A percentile compares a stretch with the other conserved stretches of the same genome.
phyloP scores from a whole-genome alignment of 2,113 vertebrate species.

The Mustela nigripes region DNA sequence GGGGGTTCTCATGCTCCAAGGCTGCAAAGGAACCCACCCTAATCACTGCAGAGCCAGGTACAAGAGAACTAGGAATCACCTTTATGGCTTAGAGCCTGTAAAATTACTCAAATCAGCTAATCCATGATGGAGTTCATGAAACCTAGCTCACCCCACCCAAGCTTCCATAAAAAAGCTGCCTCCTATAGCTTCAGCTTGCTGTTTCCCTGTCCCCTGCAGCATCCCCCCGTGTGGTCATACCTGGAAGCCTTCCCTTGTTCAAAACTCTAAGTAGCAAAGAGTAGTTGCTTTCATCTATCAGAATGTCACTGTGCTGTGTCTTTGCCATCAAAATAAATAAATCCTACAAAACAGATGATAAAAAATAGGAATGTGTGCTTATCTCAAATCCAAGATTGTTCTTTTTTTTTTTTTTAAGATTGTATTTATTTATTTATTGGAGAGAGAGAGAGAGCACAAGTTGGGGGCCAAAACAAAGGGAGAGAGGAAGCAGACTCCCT shows the following conservation, averaged over 20 bases:
- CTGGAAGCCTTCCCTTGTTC: neutral
- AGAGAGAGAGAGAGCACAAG: too few relatives aligned
- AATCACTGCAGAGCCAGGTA: neutral
- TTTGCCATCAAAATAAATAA: neutral
- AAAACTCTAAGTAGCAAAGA: neutral
- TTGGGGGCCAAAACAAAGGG: neutral
- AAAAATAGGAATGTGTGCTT: neutral
- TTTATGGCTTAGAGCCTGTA: accelerated
- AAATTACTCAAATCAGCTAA: neutral
- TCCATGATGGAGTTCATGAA: neutral
- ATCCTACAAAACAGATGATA: neutral
- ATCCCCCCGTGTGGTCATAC: neutral
- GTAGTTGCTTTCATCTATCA: neutral
- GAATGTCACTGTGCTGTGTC: neutral
- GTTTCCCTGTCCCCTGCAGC: accelerated
- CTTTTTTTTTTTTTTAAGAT: neutral
- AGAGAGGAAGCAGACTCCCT: neutral
- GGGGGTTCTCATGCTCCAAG: neutral
- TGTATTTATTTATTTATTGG: neutral
- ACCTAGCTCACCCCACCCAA: accelerated
- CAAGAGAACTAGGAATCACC: neutral
- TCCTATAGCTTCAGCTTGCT: neutral
- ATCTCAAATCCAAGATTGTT: neutral
- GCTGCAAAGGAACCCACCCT: neutral
- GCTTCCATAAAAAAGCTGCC: neutral